These are phyloP conservation scores for Echinops telfairi DNA, from an alignment of 2,113 vertebrate genomes.

Conservation along the genomic window DNA sequence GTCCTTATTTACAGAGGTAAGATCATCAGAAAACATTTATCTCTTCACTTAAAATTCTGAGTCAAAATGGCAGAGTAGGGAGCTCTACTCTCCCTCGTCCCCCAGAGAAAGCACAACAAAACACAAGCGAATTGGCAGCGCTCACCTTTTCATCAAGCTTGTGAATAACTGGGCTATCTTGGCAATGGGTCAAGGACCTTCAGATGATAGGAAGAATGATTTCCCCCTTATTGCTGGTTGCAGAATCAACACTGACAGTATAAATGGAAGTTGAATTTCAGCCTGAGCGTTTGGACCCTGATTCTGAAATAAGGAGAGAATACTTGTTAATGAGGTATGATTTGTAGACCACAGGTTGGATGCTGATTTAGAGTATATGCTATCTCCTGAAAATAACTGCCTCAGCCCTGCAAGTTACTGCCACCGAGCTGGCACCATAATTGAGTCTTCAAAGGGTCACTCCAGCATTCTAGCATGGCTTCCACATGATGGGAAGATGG, in stretches of 20 bases:
- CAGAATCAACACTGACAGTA: neutral
- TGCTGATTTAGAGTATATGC: too few relatives aligned
- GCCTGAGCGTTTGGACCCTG: neutral
- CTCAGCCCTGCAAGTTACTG: neutral
- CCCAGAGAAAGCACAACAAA: neutral
- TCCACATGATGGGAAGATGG: neutral
- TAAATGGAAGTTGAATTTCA: neutral
- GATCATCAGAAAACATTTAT: neutral
- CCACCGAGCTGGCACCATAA: neutral
- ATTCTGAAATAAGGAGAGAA: neutral
- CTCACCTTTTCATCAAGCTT: neutral
- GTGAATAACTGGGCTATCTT: neutral
- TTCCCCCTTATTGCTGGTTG: neutral
- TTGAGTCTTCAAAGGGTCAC: neutral
- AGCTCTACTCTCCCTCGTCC: neutral
- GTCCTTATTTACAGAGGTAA: neutral
- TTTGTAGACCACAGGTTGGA: too few relatives aligned
- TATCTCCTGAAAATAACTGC: neutral
- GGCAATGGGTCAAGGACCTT: neutral
- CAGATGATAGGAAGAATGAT: neutral
- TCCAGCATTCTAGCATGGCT: neutral
- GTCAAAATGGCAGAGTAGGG: neutral
- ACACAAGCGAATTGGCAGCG: neutral
- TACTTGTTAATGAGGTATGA: neutral
- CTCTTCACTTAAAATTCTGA: neutral